Evolutionary conservation across 2,888 invertebrate genomes (phyloP).

Genomic region (Rhagonycha lutea): DNA sequence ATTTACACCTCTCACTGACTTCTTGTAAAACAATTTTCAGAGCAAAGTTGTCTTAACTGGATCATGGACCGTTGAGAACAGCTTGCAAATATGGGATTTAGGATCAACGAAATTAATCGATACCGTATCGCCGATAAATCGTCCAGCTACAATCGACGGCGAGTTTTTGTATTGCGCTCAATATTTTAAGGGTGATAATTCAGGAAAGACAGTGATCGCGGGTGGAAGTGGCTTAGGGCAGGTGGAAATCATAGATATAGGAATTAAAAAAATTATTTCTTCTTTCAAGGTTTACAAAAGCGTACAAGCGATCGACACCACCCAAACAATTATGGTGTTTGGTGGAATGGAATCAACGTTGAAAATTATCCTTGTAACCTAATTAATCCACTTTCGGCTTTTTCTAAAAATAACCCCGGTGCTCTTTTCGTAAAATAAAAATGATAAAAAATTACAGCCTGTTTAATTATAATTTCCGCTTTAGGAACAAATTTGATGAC

Average conservation of each 20-base stretch:
- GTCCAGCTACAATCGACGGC: conserved; percentile 59
- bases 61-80: conserved; percentile 62
- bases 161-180: conserved; percentile 63
- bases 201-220: conserved; percentile 43
- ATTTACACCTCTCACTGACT: neutral
- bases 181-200: conserved; percentile 53
- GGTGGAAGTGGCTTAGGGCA: conserved; percentile 49
- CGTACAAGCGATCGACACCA: conserved; percentile 46
- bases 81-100: conserved; percentile 62
- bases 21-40: neutral
- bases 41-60: conserved; percentile 54
- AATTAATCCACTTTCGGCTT: neutral
- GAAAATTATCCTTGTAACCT: conserved; percentile 34
- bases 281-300: conserved; percentile 43
- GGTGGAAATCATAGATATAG: conserved; percentile 49
- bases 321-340: conserved; percentile 40
- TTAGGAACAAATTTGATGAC: neutral
- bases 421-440: neutral
- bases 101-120: conserved; percentile 56
- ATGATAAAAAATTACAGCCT: neutral
- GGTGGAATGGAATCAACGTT: conserved; percentile 49
- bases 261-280: conserved; percentile 44
- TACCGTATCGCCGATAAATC: conserved; percentile 58
- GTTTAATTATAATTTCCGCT: neutral
- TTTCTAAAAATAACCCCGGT: neutral